phyloP scores from a whole-genome alignment of 2,797 vertebrate species.

The Sebastes goodei region DNA sequence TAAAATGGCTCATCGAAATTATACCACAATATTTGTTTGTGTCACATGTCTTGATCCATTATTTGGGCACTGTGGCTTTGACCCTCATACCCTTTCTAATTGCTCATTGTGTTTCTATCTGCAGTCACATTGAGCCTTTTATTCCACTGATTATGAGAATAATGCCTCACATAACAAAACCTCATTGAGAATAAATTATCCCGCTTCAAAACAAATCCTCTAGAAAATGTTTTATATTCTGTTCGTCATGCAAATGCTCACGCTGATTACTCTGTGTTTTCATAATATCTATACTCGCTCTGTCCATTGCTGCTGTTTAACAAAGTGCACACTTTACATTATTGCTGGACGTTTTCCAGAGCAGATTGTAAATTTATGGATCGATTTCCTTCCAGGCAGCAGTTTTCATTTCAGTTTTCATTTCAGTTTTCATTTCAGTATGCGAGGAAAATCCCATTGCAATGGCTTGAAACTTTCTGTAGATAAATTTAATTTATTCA shows the following conservation, averaged over 20 bases:
- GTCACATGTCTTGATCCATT: not conserved
- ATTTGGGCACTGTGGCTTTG: conserved; percentile 3
- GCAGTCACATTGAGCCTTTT: conserved; percentile 13
- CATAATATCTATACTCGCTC: not conserved
- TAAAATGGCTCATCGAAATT: not conserved
- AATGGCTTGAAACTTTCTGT: not conserved
- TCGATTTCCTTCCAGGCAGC: conserved; percentile 15
- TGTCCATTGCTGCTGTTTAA: not conserved
- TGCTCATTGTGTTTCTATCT: conserved; percentile 13
- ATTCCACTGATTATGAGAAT: conserved; percentile 10
- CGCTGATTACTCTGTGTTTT: conserved; percentile 10
- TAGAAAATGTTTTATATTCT: conserved; percentile 16
- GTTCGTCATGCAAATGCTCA: conserved; percentile 20
- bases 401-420: conserved; percentile 3
- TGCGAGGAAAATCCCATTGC: not conserved
- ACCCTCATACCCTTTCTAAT: conserved; percentile 7
- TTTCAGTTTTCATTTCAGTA: conserved; percentile 6
- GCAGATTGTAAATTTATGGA: not conserved
- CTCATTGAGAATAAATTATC: conserved; percentile 2
- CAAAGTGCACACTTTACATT: not conserved
- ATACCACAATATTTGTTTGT: not conserved
- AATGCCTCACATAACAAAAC: conserved; percentile 1
- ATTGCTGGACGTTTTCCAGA: conserved; percentile 5
- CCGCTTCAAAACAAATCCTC: conserved; percentile 9
- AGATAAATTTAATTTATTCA: not conserved